Evolutionary conservation across 2,113 vertebrate species (phyloP).

Genomic region (Naja naja): DNA sequence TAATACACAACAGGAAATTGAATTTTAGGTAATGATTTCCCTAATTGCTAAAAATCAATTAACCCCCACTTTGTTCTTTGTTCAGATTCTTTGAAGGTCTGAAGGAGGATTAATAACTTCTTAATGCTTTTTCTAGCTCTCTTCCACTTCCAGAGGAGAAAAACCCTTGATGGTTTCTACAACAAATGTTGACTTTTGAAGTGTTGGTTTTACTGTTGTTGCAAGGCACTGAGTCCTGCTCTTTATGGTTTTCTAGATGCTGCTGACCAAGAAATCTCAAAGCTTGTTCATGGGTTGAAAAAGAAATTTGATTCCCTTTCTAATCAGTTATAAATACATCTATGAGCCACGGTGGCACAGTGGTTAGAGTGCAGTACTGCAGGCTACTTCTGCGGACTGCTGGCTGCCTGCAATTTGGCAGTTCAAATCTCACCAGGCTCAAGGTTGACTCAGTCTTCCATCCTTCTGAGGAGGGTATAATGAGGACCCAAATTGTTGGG

Average conservation of each 20-base stretch:
- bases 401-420: too few relatives aligned
- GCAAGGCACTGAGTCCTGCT: background rate
- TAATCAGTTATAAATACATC: background rate
- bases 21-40: slow-evolving; percentile 10
- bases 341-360: too few relatives aligned
- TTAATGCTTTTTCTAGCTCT: background rate
- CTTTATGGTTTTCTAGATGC: background rate
- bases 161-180: slow-evolving; percentile 17
- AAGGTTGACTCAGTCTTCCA: too few relatives aligned
- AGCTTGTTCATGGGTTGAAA: background rate
- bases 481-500: too few relatives aligned
- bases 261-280: background rate
- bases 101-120: background rate
- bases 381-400: too few relatives aligned
- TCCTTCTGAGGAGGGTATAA: too few relatives aligned
- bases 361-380: too few relatives aligned
- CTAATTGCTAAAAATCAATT: background rate
- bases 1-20: background rate
- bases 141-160: slow-evolving; percentile 23
- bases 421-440: too few relatives aligned
- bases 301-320: slow-evolving; percentile 12
- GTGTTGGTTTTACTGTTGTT: background rate
- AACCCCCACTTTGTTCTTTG: slow-evolving; percentile 1
- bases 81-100: background rate
- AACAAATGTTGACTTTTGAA: slow-evolving; percentile 16